Base-by-base conservation (phyloP, 2,888 invertebrate species). In the Strigamia transsilvanica region DNA sequence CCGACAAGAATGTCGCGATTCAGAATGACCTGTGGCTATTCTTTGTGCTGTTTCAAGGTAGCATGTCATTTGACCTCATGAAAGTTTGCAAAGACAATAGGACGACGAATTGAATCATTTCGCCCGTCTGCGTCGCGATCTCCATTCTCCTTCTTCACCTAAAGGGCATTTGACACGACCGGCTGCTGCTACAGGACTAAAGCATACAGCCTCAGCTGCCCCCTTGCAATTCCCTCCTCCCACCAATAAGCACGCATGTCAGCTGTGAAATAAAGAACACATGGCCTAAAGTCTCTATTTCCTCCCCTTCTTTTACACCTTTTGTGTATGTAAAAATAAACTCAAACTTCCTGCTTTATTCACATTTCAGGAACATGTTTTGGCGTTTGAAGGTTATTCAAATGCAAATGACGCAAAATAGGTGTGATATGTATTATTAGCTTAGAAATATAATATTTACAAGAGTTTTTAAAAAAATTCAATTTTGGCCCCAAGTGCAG, bases 21-120 rank as follows among this genome's bases (percentile, higher is more conserved):
- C 21, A 23, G 18, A 66, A 66, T 66, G 61, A 66, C 61, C 61
- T 66, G 18, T 23, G 23, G 61, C 21, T 23, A 66, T 66, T 66
- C 23, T 21, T 12, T 21, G 61, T 23, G 23, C 23, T 21, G 61
- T 66, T 66, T 12, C 61, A 66, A 21, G 23, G 18, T 23, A 12
- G 21, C 61, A 18, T 66, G 61, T 66, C 61, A 66, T 18, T 66
- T 66, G 61, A 66, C 61, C 61, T 66, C 61, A 66, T 66, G 61
- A 66, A 66, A 66, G 61, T 66, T 66, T 66, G 61, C 61, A 66
- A n/a, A 66, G 61, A 66, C 61, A 66, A 66, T 66, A 18, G 61
- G 21, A 66, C 61, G 61, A 66, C 61, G 61, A 66, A 66, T 66
- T 66, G 61, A 66, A 66, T 66, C 61, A 66, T 66, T 66, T 23